These are phyloP conservation scores for Fregetta grallaria DNA, from an alignment of 2,113 vertebrate genomes.

Conservation along the genomic window DNA sequence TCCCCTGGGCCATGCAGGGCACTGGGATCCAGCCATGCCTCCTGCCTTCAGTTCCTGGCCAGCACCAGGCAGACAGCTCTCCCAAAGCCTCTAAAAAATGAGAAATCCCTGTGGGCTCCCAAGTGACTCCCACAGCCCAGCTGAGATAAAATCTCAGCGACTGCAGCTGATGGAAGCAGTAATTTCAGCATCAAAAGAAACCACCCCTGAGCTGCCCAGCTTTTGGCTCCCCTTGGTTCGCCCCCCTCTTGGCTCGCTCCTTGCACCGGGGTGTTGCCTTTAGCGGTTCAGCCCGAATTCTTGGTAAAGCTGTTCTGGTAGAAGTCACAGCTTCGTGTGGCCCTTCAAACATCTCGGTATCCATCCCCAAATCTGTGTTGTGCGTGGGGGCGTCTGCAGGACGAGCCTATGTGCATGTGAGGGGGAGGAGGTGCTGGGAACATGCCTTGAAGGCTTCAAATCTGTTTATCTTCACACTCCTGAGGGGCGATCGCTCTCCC, in stretches of 20 bases:
- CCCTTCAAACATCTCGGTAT: not conserved
- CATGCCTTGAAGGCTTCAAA: constrained; percentile 64
- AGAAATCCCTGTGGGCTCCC: not conserved
- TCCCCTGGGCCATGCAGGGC: not conserved
- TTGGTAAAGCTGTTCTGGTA: not conserved
- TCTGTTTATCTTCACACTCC: constrained; percentile 80
- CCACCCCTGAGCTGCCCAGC: not conserved
- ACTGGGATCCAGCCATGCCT: not conserved
- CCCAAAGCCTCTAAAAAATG: not conserved
- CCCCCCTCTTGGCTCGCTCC: not conserved
- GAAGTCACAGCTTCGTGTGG: not conserved
- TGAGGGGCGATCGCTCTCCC: constrained; percentile 65
- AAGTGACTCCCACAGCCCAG: not conserved
- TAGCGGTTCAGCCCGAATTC: not conserved
- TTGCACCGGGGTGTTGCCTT: not conserved
- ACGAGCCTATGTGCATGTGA: not conserved
- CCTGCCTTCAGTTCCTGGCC: not conserved
- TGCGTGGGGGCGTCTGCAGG: not conserved
- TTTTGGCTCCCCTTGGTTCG: not conserved
- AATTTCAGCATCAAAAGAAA: constrained; percentile 1
- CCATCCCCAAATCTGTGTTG: not conserved
- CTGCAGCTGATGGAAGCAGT: not conserved
- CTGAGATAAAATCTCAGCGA: not conserved
- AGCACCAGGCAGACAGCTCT: not conserved
- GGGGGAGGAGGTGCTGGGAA: constrained; percentile 67